Evolutionary conservation across 1,140 invertebrate genomes (phyloP), one percentile per base, ranked within the genome.

Genomic region (Orius laevigatus): DNA sequence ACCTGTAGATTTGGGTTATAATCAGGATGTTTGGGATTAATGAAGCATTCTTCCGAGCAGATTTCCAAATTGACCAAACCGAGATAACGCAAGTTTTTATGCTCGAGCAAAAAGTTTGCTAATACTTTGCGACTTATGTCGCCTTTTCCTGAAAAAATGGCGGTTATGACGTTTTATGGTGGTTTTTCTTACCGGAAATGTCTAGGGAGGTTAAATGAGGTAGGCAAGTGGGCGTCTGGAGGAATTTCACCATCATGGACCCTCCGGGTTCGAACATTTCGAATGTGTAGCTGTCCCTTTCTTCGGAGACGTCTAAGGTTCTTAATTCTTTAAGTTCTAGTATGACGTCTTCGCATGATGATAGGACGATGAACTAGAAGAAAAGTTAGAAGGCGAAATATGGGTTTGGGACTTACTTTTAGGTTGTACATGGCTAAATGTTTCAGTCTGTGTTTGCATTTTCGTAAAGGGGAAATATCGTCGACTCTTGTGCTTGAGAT

Each of bases 401-500:
- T 8, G 8, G 33, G n/a, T 34, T 34, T 8, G n/a, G 8, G n/a
- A 34, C 60, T 59, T 58, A 74, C 67, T 55, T 72, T 70, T 39
- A 80, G 60, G 62, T 79, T 78, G 55, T 80, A 78, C 70, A 81
- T 73, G 32, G 66, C 69, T 34, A 82, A 59, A 43, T 68, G 72
- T 57, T 71, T 74, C 18, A 82, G 59, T 46, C 73, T 68, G 52
- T 77, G 63, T 61, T 72, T 73, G 56, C 74, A 75, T 53, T 73
- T 72, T 51, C 63, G 63, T 12, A 84, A 60, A 2, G 78, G 73
- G 36, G 68, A 71, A 53, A 85, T 73, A 62, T 81, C 76, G 54
- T 72, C 71, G 14, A 85, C 73, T 52, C 67, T 62, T 19, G 80
- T 84, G 48, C 70, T 69, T 31, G 81, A 83, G 53, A 84, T 80